Evolutionary conservation across 2,797 vertebrate species (phyloP), one percentile per base, ranked within the genome.

Genomic region (Sciaenops ocellatus): DNA sequence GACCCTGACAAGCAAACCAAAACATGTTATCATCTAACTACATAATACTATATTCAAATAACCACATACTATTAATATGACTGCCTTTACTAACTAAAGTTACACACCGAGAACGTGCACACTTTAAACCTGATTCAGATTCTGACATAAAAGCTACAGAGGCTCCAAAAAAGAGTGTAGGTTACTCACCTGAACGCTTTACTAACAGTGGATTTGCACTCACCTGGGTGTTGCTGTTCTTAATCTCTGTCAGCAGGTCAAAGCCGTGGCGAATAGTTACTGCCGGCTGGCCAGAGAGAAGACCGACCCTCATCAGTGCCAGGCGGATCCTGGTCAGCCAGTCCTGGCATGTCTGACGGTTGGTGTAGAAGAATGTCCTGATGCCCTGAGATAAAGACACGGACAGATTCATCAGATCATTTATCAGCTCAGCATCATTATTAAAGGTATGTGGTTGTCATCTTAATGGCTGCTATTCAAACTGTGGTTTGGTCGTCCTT

Each of bases 331-430:
- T 95, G 0, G 98, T 99, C 74, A 99, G 94, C 98, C 98, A 99
- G 85, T 99, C 98, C 71, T 99, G 98, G 82, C 98, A 99, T 0
- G 98, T 99, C 91, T 99, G 98, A 12, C 98, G 97, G 83, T 99
- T 99, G 3, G 98, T 99, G 73, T 98, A 98, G 83, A 99, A 99
- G 91, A 99, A 99, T 0, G 98, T 99, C 83, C 97, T 96, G 85
- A 99, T 99, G 59, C 97, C 92, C 93, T 94, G 69, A 50, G 51
- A 73, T 4, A 57, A 1, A 64, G 1, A 44, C 44, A 68, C 52
- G 3, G 28, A 52, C 3, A 3, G 2, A 52, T 0, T 20, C 0
- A 34, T 30, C 30, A 51, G 1, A 34, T 30, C 1, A 22, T 54
- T 54, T 10, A 52, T 22, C 8, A n/a, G n/a, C 6, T 41, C 5